Percentiles rank a stretch among this genome's conserved stretches.
These are phyloP conservation scores for Athalia circularis DNA, from an alignment of 2,888 invertebrate species.

Conservation along the genomic window DNA sequence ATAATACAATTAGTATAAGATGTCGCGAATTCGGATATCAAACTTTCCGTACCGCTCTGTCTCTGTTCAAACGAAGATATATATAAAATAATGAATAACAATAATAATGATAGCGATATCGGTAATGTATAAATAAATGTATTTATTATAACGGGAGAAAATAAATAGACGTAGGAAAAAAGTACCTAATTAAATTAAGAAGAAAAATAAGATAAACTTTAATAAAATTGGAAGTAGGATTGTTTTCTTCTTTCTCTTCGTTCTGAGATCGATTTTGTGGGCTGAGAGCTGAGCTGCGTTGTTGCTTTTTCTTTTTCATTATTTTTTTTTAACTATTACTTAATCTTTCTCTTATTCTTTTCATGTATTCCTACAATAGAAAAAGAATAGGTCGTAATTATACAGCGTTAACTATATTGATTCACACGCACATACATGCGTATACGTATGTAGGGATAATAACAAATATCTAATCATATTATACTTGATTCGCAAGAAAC, in stretches of 20 bases:
- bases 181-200: neutral
- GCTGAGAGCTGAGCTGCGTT: slow-evolving; percentile 64
- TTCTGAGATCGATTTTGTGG: slow-evolving; percentile 69
- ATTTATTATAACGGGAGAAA: too few species aligned
- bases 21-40: slow-evolving; percentile 16
- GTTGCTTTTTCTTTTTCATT: neutral
- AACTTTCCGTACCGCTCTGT: too few species aligned
- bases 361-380: neutral
- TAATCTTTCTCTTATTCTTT: neutral
- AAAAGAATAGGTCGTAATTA: too few species aligned
- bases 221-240: neutral
- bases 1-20: slow-evolving; percentile 29
- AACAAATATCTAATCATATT: too few species aligned
- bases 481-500: too few species aligned
- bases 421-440: neutral
- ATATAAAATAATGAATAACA: neutral
- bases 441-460: neutral
- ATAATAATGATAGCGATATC: neutral
- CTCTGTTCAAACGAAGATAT: neutral
- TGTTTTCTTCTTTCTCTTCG: neutral
- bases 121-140: too few species aligned
- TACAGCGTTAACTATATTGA: neutral
- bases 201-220: neutral
- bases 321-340: neutral
- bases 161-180: neutral